Conservation (phyloP, 2,888 invertebrate genomes). For the Rosalia funebris region DNA sequence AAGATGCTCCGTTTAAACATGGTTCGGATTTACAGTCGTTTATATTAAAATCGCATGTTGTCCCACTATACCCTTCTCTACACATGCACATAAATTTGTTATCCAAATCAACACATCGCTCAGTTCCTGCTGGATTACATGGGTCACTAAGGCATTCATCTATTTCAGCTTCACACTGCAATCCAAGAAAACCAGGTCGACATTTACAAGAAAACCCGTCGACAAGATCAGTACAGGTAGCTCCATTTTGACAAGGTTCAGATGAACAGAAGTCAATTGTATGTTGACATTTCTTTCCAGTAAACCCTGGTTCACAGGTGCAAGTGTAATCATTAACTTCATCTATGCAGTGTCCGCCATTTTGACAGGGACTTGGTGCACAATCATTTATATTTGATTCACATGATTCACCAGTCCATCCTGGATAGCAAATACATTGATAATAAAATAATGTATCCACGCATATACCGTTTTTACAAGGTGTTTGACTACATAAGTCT, state of each 20-base stretch:
- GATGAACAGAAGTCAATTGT: constrained; percentile 84
- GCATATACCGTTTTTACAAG: constrained; percentile 94
- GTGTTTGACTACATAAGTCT: constrained; percentile 87
- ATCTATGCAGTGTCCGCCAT: constrained; percentile 92
- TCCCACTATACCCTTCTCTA: constrained; percentile 86
- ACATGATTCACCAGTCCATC: constrained; percentile 89
- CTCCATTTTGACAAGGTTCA: constrained; percentile 92
- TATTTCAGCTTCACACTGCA: constrained; percentile 94
- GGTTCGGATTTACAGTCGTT: constrained; percentile 88
- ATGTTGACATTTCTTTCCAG: constrained; percentile 93
- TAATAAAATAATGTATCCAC: constrained; percentile 88
- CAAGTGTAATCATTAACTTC: constrained; percentile 85
- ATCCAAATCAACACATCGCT: constrained; percentile 87
- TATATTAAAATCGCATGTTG: constrained; percentile 84
- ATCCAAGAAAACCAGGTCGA: constrained; percentile 88
- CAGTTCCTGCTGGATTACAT: constrained; percentile 90
- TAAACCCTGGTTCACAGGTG: constrained; percentile 92
- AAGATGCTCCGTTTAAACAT: constrained; percentile 89
- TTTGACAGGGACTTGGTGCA: constrained; percentile 86
- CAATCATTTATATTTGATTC: constrained; percentile 95
- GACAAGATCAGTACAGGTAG: constrained; percentile 85
- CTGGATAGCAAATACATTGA: constrained; percentile 90
- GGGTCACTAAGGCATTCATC: constrained; percentile 93
- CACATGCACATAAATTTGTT: constrained; percentile 90
- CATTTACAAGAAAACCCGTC: constrained; percentile 95